Evolutionary conservation across 2,113 vertebrate species (phyloP).

Genomic region (Brienomyrus longianalis): DNA sequence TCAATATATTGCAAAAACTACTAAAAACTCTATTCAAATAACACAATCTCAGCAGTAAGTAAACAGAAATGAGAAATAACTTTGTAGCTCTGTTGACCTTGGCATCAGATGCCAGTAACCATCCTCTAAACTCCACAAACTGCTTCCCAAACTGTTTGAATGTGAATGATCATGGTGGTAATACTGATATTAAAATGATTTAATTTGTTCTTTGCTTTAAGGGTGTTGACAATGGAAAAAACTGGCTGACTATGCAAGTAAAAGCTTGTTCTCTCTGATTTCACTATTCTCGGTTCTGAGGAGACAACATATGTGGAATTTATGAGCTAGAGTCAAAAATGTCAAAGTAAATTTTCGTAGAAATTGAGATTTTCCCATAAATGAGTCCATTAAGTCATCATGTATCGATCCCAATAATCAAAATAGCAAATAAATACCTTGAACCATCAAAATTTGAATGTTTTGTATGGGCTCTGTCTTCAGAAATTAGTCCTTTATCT

Average conservation of each 20-base stretch:
- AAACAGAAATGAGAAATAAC: not conserved
- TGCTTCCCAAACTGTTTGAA: not conserved
- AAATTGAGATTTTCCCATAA: too few species aligned
- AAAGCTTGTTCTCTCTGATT: not conserved
- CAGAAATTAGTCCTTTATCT: too few species aligned
- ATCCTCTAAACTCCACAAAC: not conserved
- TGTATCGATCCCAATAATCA: too few species aligned
- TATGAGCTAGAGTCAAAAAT: too few species aligned
- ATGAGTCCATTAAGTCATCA: too few species aligned
- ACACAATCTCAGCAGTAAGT: not conserved
- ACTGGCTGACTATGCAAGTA: not conserved
- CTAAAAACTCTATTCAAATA: not conserved
- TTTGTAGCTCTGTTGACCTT: not conserved
- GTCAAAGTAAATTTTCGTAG: too few species aligned
- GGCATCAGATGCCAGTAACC: not conserved
- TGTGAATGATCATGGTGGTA: not conserved
- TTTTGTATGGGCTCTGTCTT: too few species aligned
- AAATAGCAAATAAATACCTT: too few species aligned
- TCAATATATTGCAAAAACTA: not conserved
- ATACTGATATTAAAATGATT: not conserved
- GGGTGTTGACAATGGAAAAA: not conserved
- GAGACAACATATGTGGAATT: not conserved
- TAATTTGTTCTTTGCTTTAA: not conserved
- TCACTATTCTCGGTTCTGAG: not conserved
- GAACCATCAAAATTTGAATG: too few species aligned